Base-by-base conservation (phyloP, 2,797 vertebrate species). In the Epinephelus malabaricus region DNA sequence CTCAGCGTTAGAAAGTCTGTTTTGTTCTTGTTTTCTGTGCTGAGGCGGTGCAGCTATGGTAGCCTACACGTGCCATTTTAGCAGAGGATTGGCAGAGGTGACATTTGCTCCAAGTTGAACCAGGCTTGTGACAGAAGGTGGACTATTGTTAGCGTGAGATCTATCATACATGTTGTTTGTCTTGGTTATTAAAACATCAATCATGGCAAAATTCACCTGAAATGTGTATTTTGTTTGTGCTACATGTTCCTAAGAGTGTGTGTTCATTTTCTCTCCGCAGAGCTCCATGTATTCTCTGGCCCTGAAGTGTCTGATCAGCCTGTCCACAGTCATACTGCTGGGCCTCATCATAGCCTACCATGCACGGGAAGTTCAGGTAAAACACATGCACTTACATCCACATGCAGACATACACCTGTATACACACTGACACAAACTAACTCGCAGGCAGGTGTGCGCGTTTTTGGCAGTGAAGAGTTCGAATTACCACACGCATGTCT, bases 271-370 rank as follows among this genome's bases (percentile, higher is more conserved):
- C 56, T 88, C 77, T 88, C 87, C 62, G 43, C 96, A 98, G 97
- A 97, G 96, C 77, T 98, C 97, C 94, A 98, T 98, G 97, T 98
- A 97, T 84, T 98, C 97, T 34, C 89, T 98, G 96, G 97, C 97
- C 89, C 91, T 98, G 94, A 98, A 98, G 96, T 99, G 98, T 96
- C 96, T 99, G 94, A 99, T 99, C 95, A 99, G 97, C 90, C 96
- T 99, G 84, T 99, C 98, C 61, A 99, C 98, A 7, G 90, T 98
- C 91, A 99, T 99, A 89, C 96, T 99, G 75, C 91, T 99, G 93
- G 98, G 98, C 50, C 96, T 99, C 94, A 99, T 99, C 96, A 96
- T 99, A 8, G 98, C 98, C 87, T 99, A 99, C 90, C 98, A 99
- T 60, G 98, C 97, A 0, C 96, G 98, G 66, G 98, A 99, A 91